Evolutionary conservation across 2,888 invertebrate genomes (phyloP), one percentile per base, ranked within the genome.

Genomic region (Drosophila vallismaia): DNA sequence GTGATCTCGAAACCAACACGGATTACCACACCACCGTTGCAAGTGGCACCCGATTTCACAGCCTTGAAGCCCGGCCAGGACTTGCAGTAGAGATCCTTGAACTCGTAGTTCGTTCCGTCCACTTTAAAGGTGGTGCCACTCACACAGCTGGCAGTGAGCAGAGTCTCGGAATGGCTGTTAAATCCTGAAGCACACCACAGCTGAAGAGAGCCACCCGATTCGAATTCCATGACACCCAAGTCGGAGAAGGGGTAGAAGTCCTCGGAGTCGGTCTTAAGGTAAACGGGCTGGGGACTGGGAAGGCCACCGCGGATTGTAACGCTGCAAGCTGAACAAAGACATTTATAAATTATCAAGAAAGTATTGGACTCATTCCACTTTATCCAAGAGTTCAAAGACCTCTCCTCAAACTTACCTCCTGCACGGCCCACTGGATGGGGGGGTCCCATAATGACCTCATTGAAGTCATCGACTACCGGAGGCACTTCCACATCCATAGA

Each of bases 201-300:
- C 38, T 92, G 90, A 44, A 92, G 12, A 0, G 80, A 60, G 28
- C 79, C 71, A 24, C 90, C 89, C 0, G 72, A 54, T 0, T 68
- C 69, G 3, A 92, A 70, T 7, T 81, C 75, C 73, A 92, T 86
- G 4, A 67, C 66, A 7, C 91, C 91, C 3, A 69, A 44, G 33
- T 79, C 67, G 3, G 79, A 76, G 58, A 89, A 91, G 12, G 88
- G 81, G 62, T 90, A 80, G 14, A 91, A 76, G 1, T 77, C 75
- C n/a, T 75, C 77, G 9, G 90, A 86, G 4, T 92, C 89, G 1
- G 92, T 89, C 59, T 90, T 90, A 5, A 95, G 77, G 69, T 93
- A 92, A 14, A 95, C 92, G 0, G 95, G 94, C 80, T 94, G 94
- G 0, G 94, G 94, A 48, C 93, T 75, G 5, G 75, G 84, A 29